phyloP scores from a whole-genome alignment of 2,113 vertebrate species.

The Lontra canadensis region DNA sequence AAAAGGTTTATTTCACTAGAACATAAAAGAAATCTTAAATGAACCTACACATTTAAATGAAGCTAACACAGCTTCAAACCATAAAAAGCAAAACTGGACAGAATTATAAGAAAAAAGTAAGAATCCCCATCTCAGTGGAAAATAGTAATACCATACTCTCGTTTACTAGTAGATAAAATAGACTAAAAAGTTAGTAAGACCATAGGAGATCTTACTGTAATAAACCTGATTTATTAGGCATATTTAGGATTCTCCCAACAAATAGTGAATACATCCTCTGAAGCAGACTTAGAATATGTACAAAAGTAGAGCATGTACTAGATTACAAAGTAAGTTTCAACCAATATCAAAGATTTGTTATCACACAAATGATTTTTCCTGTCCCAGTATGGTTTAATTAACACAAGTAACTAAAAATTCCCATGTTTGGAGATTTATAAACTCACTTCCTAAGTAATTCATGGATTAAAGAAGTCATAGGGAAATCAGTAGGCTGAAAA shows the following conservation, averaged over 20 bases:
- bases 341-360: neutral
- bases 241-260: neutral
- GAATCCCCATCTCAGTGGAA: neutral
- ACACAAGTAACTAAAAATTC: neutral
- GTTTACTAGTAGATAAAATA: slow-evolving; percentile 40
- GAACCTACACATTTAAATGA: neutral
- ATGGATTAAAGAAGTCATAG: neutral
- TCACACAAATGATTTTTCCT: neutral
- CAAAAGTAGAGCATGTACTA: neutral
- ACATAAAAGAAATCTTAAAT: neutral
- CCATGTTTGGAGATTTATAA: neutral
- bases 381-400: slow-evolving; percentile 20
- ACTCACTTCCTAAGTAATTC: neutral
- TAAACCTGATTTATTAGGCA: slow-evolving; percentile 9
- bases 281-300: neutral
- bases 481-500: slow-evolving; percentile 23
- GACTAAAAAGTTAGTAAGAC: neutral
- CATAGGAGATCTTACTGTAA: slow-evolving; percentile 46
- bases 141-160: neutral
- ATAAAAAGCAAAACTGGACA: slow-evolving; percentile 15
- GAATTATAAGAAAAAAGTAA: slow-evolving; percentile 41
- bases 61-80: neutral
- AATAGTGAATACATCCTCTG: slow-evolving; percentile 28
- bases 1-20: neutral
- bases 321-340: neutral